A percentile compares a stretch with the other conserved stretches of the same genome.
Conservation (phyloP, 2,888 invertebrate species). For the Apotomis capreana region DNA sequence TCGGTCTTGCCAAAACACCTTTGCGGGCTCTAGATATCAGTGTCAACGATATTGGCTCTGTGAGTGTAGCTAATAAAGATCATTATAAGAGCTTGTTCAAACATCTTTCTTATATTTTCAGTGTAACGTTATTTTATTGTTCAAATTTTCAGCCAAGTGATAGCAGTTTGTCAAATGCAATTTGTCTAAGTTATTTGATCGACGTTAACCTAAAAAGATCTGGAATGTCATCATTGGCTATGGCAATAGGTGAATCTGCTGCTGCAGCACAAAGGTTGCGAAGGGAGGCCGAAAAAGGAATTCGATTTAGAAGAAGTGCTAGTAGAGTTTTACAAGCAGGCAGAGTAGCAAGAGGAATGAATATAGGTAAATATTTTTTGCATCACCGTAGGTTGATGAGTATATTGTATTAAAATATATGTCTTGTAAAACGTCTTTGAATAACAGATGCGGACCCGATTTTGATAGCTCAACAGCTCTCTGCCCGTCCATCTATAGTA, state of each 20-base stretch:
- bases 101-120: too few relatives aligned
- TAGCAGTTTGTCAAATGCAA: conserved; percentile 70
- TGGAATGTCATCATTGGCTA: conserved; percentile 73
- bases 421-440: not conserved
- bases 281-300: conserved; percentile 76
- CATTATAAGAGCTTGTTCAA: too few relatives aligned
- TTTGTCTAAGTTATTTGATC: conserved; percentile 74
- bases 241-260: conserved; percentile 76
- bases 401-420: not conserved
- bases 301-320: conserved; percentile 75
- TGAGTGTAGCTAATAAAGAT: conserved; percentile 50
- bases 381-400: not conserved
- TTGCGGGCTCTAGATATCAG: conserved; percentile 75
- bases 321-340: conserved; percentile 75
- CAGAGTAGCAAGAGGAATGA: conserved; percentile 76
- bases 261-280: conserved; percentile 74
- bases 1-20: conserved; percentile 78
- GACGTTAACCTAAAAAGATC: conserved; percentile 76
- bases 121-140: not conserved
- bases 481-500: conserved; percentile 78
- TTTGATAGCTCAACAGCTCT: conserved; percentile 75
- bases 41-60: conserved; percentile 78
- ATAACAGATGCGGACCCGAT: conserved; percentile 75
- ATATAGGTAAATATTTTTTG: conserved; percentile 63
- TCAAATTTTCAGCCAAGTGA: conserved; percentile 69